Base-by-base conservation (phyloP, 2,113 vertebrate genomes). In the Athene noctua region DNA sequence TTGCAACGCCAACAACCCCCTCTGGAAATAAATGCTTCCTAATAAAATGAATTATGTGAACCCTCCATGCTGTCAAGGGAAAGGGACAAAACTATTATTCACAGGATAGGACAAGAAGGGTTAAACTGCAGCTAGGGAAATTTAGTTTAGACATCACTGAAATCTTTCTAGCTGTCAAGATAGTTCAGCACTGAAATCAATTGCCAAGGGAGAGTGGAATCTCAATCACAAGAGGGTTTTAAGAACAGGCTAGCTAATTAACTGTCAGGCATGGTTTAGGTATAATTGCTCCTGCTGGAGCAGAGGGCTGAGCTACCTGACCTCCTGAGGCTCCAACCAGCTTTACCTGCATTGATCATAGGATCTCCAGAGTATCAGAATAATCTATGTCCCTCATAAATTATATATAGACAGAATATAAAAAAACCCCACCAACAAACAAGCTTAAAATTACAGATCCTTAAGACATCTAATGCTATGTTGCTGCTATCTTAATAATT, bases 191-290 rank as follows among this genome's bases (percentile, higher is more conserved):
- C 36, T 18, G 75, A 88, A 90, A 90, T 86, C 88, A 88, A 86
- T 57, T 72, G 75, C 54, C 86, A 86, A 66, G 67, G 71, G 83
- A 88, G 82, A 86, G 58, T 2, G 16, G 82, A 86, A 83, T 66
- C 58, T 92, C 85, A 82, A 9, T 54, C 90, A 80, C 92, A 73
- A 62, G 66, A 86, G 54, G n/a, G 54, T 70, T 79, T 88, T 74
- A 80, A 65, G 94, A 75, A 34, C 62, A 90, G 67, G 44, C 7
- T 2, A 86, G 49, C 54, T 94, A 92, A 94, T 95, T 88, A 95
- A 83, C 75, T 93, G 71, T 32, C 54, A 75, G 67, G 22, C 63
- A 58, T 13, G 25, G 67, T 61, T 77, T 70, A 83, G 75, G 42
- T 46, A 22, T 91, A 83, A 93, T 71, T 94, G 72, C 67, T 90